Evolutionary conservation across 2,113 vertebrate genomes (phyloP).

Genomic region (Passer montanus): DNA sequence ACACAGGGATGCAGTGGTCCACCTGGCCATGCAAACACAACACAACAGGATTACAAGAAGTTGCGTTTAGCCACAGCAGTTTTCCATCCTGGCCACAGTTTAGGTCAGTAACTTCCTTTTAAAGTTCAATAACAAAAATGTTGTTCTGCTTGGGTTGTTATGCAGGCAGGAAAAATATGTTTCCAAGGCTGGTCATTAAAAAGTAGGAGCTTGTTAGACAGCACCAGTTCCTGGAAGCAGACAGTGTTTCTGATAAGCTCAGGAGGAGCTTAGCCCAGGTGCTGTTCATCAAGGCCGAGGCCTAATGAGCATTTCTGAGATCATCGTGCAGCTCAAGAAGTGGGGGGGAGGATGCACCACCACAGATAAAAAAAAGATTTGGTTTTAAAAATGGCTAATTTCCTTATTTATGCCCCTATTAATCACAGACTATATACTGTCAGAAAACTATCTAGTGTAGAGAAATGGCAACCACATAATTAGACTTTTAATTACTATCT

Average conservation of each 20-base stretch:
- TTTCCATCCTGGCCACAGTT: background rate
- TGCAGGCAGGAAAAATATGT: background rate
- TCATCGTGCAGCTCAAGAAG: rapidly evolving
- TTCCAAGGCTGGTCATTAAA: background rate
- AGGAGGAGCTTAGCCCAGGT: background rate
- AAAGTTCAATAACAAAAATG: background rate
- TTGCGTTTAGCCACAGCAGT: background rate
- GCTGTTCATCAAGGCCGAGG: background rate
- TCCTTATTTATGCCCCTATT: background rate
- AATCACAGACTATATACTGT: background rate
- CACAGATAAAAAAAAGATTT: background rate
- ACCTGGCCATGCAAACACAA: background rate
- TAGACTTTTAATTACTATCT: background rate
- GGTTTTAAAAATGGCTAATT: background rate
- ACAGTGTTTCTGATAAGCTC: background rate
- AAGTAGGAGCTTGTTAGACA: background rate
- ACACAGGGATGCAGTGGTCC: background rate
- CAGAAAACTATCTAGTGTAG: background rate
- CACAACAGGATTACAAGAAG: background rate
- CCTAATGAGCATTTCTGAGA: background rate
- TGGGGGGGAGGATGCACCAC: too few relatives aligned
- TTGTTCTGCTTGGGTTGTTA: background rate
- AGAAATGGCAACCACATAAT: background rate
- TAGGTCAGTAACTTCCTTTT: background rate
- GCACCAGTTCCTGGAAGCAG: background rate